Evolutionary conservation across 37 sponge, comb jelly and placozoan genomes (phyloP).

Genomic region (Petrosia ficiformis): DNA sequence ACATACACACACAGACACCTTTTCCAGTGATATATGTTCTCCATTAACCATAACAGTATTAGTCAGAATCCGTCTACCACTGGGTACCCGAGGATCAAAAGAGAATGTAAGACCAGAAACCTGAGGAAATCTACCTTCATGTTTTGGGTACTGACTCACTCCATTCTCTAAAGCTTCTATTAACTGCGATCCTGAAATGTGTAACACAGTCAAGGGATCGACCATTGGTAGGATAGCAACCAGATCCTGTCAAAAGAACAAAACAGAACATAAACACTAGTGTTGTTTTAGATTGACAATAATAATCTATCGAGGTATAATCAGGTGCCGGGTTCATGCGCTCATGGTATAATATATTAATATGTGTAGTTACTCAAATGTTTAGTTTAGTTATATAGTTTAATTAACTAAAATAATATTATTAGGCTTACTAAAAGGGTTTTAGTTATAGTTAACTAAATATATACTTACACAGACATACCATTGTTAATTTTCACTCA

Average conservation of each 20-base stretch:
- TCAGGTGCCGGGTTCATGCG: too few species aligned
- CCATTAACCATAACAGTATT: constrained; percentile 48
- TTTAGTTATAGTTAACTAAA: too few species aligned
- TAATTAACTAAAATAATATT: too few species aligned
- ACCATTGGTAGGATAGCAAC: constrained; percentile 47
- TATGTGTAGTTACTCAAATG: too few species aligned
- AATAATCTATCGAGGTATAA: too few species aligned
- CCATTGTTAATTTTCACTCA: too few species aligned
- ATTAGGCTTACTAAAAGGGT: too few species aligned
- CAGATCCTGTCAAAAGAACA: constrained; percentile 37
- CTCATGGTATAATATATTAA: too few species aligned
- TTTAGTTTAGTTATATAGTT: too few species aligned
- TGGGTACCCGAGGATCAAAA: constrained; percentile 56
- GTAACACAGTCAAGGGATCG: constrained; percentile 32
- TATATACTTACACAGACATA: too few species aligned
- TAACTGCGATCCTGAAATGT: constrained; percentile 56
- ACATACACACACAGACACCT: too few species aligned
- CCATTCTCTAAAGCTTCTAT: constrained; percentile 80
- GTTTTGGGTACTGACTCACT: constrained; percentile 71
- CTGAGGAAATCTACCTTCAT: constrained; percentile 79
- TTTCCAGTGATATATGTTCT: constrained; percentile 21
- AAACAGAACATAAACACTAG: neutral
- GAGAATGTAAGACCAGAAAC: constrained; percentile 77
- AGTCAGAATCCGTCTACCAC: constrained; percentile 38
- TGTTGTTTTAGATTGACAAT: neutral